These are phyloP conservation scores for Chironomus riparius DNA, from an alignment of 2,888 invertebrate genomes.

Conservation along the genomic window DNA sequence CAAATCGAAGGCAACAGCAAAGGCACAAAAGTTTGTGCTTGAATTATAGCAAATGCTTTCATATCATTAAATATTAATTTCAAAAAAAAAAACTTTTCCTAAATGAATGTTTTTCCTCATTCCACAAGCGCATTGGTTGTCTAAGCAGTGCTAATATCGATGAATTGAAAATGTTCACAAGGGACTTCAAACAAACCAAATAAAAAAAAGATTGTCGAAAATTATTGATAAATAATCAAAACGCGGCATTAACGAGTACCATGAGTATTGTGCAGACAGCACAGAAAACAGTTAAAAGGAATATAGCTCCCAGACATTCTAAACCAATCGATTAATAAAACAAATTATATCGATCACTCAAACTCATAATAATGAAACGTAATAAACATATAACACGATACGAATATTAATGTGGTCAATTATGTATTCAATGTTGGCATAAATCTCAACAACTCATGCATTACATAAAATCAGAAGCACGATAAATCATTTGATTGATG, in stretches of 20 bases:
- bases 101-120: background rate
- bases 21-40: too few relatives aligned
- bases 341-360: constrained; percentile 18
- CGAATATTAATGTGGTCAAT: constrained; percentile 17
- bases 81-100: background rate
- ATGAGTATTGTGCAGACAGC: background rate
- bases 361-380: constrained; percentile 9
- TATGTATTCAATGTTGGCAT: constrained; percentile 3
- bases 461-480: background rate
- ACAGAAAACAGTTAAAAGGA: background rate
- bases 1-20: too few relatives aligned
- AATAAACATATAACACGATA: constrained; percentile 12
- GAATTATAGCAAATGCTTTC: background rate
- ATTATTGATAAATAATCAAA: constrained; percentile 12
- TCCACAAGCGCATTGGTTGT: background rate
- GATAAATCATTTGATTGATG: background rate
- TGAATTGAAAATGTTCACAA: background rate
- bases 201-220: background rate
- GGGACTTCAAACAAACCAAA: background rate
- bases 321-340: constrained; percentile 15
- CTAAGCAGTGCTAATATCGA: background rate
- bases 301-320: constrained; percentile 1
- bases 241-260: background rate
- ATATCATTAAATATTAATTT: constrained; percentile 7
- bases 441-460: background rate